Evolutionary conservation across 2,888 invertebrate species (phyloP).

Genomic region (Yponomeuta cagnagella): DNA sequence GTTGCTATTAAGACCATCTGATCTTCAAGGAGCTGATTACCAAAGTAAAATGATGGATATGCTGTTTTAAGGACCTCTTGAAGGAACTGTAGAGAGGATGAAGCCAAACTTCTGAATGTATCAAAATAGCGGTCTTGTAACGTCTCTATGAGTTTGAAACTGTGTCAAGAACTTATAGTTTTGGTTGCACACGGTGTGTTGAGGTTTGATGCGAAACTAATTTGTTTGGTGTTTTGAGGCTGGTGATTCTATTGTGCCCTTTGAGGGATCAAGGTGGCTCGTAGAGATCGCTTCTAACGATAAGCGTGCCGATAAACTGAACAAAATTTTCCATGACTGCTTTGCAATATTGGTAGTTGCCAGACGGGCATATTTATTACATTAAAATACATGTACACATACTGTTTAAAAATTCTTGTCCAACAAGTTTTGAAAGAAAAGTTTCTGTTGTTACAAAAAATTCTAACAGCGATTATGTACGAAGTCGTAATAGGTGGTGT

Average conservation of each 20-base stretch:
- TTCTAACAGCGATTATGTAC: no score
- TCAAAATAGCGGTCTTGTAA: background rate
- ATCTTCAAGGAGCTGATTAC: no score
- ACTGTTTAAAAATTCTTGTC: no score
- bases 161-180: background rate
- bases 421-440: no score
- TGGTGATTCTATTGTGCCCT: background rate
- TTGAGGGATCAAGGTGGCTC: background rate
- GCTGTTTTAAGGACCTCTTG: no score
- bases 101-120: background rate
- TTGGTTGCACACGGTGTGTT: background rate
- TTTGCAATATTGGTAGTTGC: no score
- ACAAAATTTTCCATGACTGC: background rate
- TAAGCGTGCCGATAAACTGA: background rate
- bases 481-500: background rate
- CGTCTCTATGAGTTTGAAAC: background rate
- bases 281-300: background rate
- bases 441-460: no score
- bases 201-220: background rate
- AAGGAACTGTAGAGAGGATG: background rate
- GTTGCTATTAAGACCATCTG: no score
- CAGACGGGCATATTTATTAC: no score
- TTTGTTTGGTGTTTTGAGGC: background rate
- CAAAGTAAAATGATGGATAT: no score
- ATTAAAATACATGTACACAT: no score